Base-by-base conservation (phyloP, 2,797 vertebrate species). In the Macropus fuliginosus region DNA sequence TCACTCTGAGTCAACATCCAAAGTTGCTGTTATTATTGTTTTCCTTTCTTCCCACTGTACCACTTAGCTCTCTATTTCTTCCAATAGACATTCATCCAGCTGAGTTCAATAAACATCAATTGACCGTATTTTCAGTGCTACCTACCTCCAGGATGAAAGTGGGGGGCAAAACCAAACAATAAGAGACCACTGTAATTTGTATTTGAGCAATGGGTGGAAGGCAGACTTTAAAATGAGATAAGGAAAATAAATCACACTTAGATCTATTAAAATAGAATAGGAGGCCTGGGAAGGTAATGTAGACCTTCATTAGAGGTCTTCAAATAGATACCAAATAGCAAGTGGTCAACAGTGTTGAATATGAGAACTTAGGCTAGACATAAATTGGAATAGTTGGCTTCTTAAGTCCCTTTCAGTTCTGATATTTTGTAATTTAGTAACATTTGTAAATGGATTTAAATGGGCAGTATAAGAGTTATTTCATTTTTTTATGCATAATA, bases 71-170 rank as follows among this genome's bases (percentile, higher is more conserved):
- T 74, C 5, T 74, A 9, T 46, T 81, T 81, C 18, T 81, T 81
- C 2, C n/a, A n/a, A 40, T 0, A 40, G 14, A 18, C 1, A 18
- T 74, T 5, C 5, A 40, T 74, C 1, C 14, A 9, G 10, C n/a
- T 81, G n/a, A 46, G 24, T 81, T 11, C n/a, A 74, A 81, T 21
- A 81, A 81, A 81, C 40, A 3, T 81, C 46, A 81, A 21, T 74
- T 74, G 5, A 46, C 6, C 40, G 2, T 81, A 81, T 40, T 46
- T 46, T 46, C 18, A 10, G 0, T 40, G 18, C n/a, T 24, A 81
- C n/a, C 34, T 21, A 66, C 59, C 13, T 34, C 66, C 27, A 40
- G 52, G 52, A 52, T 52, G 52, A 52, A 52, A 52, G 52, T 52
- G 52, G 52, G 52, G 6, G 52, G 52, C 52, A 52, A 52, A 52